Percentiles rank a stretch among this genome's conserved stretches.
These are phyloP conservation scores for Bos indicus DNA, from an alignment of 2,113 vertebrate genomes.

Conservation along the genomic window DNA sequence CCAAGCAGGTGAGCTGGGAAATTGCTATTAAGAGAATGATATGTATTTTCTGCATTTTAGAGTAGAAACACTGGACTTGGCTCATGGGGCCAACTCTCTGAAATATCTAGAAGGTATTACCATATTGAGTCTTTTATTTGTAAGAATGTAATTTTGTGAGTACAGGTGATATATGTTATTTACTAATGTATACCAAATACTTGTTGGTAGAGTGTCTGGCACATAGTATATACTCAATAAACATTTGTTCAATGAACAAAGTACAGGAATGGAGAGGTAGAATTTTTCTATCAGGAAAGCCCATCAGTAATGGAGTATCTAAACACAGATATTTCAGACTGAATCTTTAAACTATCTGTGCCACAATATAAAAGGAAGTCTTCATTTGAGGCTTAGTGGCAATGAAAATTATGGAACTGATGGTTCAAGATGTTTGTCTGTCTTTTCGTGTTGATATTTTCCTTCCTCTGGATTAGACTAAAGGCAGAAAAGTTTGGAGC, in stretches of 20 bases:
- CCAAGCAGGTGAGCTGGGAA: background rate
- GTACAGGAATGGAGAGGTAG: background rate
- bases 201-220: background rate
- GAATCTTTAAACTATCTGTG: background rate
- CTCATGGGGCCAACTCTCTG: background rate
- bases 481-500: background rate
- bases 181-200: background rate
- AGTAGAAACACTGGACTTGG: background rate
- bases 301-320: background rate
- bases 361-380: background rate
- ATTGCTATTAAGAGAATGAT: background rate
- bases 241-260: conserved; percentile 3
- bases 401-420: background rate
- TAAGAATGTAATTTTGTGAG: background rate
- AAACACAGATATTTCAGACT: background rate
- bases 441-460: background rate
- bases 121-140: background rate
- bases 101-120: background rate
- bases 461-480: background rate
- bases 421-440: background rate
- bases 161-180: background rate
- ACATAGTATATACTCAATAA: background rate
- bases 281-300: background rate
- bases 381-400: background rate
- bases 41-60: background rate